Base-by-base conservation (phyloP, 2,113 vertebrate species). In the Siniperca chuatsi region DNA sequence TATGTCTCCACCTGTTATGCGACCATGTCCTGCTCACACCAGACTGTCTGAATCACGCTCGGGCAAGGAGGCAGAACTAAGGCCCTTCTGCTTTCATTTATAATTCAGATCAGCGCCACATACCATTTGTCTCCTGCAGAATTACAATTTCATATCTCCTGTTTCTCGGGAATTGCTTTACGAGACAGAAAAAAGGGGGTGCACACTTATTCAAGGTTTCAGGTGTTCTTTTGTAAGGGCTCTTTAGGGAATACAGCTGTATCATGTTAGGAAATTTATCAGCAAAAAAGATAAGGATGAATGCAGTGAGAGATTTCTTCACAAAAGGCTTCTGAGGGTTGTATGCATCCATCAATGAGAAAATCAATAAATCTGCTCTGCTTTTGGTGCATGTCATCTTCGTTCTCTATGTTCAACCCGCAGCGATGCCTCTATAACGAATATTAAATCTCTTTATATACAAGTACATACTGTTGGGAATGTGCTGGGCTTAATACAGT, bases 1-100 rank as follows among this genome's bases (percentile, higher is more conserved):
- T 82, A 79, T 25, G 20, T 84, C 37, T 88, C 75, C 84, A 88
- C 87, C 88, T 93, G 91, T 81, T 86, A 70, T 89, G 90, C 40
- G 82, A 72, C 81, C 23, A 12, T 42, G 81, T 86, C 78, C 78
- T 48, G 73, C 89, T 91, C 88, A 90, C 23, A 40, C 85, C 92
- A 91, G 91, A 85, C 85, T 90, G 87, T 85, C 83, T 92, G 91
- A 94, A 93, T 95, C 94, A 93, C 68, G 76, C 93, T 90, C 50
- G 44, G 78, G 89, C 83, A 85, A 81, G 81, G 85, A 87, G 83
- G 87, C 93, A 93, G 90, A 92, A 85, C 92, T 90, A 87, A 92
- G 74, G 88, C 90, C 91, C 89, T 81, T 94, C 93, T 95, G 92
- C 90, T 92, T 88, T 90, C 92, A 95, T 95, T 91, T 94, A 94